Evolutionary conservation across 35 echinoderm and acorn worm genomes (phyloP).

Genomic region (Nesometra sesokonis): DNA sequence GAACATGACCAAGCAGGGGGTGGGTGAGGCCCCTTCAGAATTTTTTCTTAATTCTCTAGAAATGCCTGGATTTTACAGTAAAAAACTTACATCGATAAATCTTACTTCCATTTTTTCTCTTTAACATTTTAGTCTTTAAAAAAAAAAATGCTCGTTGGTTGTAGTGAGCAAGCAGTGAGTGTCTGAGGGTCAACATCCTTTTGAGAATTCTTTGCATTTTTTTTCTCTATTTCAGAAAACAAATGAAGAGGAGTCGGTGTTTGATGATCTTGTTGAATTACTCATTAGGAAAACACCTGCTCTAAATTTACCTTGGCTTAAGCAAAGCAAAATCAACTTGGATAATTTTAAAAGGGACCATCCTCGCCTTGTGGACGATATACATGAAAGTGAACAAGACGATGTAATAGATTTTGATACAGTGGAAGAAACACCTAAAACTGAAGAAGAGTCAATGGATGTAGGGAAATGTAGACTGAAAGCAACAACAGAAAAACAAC

Average conservation of each 20-base stretch:
- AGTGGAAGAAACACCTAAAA: background rate
- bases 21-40: background rate
- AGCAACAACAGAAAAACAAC: background rate
- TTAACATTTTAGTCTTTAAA: no score
- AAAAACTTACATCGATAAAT: background rate
- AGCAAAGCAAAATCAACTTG: background rate
- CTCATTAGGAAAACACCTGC: background rate
- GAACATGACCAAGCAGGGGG: no score
- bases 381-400: no score
- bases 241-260: background rate
- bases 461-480: background rate
- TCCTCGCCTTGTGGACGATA: background rate
- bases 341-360: background rate
- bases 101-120: background rate
- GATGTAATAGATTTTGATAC: background rate
- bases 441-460: no score
- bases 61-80: background rate
- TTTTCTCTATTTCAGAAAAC: background rate
- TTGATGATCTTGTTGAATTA: background rate
- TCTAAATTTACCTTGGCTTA: background rate
- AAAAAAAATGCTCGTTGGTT: no score
- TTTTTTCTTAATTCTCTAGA: background rate
- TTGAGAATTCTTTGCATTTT: background rate
- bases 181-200: background rate
- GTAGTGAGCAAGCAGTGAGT: background rate